Evolutionary conservation across 2,888 invertebrate genomes (phyloP), one percentile per base, ranked within the genome.

Genomic region (Troides oblongomaculatus): DNA sequence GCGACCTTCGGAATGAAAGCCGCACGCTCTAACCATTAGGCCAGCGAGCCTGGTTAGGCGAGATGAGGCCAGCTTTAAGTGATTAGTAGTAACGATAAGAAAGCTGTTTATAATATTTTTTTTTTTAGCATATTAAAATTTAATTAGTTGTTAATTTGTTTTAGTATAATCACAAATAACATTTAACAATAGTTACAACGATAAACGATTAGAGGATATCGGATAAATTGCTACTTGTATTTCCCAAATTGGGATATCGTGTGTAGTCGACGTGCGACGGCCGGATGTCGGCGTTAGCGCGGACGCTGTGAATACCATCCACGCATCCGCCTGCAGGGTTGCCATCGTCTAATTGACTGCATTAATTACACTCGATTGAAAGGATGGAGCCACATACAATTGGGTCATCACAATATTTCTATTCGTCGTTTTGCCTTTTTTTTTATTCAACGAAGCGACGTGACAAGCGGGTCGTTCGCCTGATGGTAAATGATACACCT

Each of bases 231-330:
- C 59, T 71, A 71, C 64, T 67, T 68, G 67, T 67, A 64, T 67
- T 71, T 71, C 64, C 70, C 21, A 70, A 70, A 70, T 70, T 66
- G 66, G 70, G 36, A 70, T 69, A 67, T 71, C 66, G 70, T 70
- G 72, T 74, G 72, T 73, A 69, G 70, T 72, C 74, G 74, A 73
- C 73, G 73, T 73, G 71, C 74, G 76, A 73, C 69, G 75, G 74
- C 79, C 84, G 85, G 85, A 84, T 83, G 83, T 78, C 75, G 75
- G 76, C 75, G 77, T 80, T 79, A 78, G 78, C 78, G 78, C 77
- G 82, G 83, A 81, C 79, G 80, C 81, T 80, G 82, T 78, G 77
- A 78, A 80, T 80, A 77, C 78, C 77, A 75, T 77, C 80, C 79
- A 73, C 76, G 80, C 85, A 82, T 86, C 88, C 85, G 86, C 78